Evolutionary conservation across 1,140 invertebrate genomes (phyloP), one percentile per base, ranked within the genome.

Genomic region (Pseudomyrmex pallidus): DNA sequence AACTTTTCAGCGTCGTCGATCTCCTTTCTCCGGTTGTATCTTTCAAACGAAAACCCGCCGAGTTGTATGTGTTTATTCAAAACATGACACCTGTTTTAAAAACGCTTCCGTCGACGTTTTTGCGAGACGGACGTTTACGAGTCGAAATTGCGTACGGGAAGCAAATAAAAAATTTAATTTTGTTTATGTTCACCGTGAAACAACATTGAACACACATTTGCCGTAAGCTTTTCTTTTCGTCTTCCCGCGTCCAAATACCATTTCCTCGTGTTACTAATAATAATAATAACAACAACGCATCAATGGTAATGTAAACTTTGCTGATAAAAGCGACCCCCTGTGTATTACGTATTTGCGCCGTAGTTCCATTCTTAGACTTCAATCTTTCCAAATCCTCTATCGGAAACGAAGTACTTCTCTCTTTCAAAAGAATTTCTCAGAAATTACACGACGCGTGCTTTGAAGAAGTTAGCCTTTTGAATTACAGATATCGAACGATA

Each of bases 291-390:
- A 35, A 35, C 35, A 35, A 35, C 5, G 35, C 35, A 35, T 35
- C 25, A 35, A 35, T 35, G 5, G 5, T 35, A 35, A 3, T 25
- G 25, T 25, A 3, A 0, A 25, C 5, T 35, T 35, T 35, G 35
- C 35, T 35, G 35, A 35, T 35, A 35, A 35, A 35, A 35, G 5
- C 35, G 35, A 0, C 7, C 4, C 0, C 35, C 35, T 5, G 5
- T 35, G 35, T 35, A 7, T 13, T 66, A 9, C 13, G 48, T n/a
- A n/a, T 63, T 44, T 13, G 17, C 35, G 35, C 35, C 48, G 66
- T 46, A 68, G 46, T 77, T 77, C 17, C 25, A 48, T 77, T 77
- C 52, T 77, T 77, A 35, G 67, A 46, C 54, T 77, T 66, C 25
- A 54, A 1, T 35, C 35, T 35, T 44, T 4, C 8, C 4, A 15